A percentile compares a stretch with the other conserved stretches of the same genome.
These are phyloP conservation scores for Daphoenositta chrysoptera DNA, from an alignment of 2,113 vertebrate species.

Conservation along the genomic window DNA sequence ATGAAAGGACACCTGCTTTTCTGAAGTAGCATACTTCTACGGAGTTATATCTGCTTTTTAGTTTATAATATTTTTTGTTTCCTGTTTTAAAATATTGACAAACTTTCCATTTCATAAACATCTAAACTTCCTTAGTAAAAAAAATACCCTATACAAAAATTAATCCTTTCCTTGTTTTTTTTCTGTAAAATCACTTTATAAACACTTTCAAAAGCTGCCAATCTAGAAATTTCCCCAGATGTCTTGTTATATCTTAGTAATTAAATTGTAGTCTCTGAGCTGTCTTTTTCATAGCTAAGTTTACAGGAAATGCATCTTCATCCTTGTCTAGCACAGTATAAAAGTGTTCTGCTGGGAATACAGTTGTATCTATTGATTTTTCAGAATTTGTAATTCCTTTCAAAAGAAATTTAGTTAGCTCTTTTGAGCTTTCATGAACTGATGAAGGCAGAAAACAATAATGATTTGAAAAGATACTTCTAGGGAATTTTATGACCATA, in stretches of 20 bases:
- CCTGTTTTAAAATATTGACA: neutral
- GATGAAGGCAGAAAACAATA: neutral
- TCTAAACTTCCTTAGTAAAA: neutral
- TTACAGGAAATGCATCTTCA: conserved; percentile 46
- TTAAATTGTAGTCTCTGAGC: conserved; percentile 49
- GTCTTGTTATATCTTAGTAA: conserved; percentile 37
- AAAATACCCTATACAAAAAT: neutral
- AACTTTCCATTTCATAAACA: neutral
- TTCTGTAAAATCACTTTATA: neutral
- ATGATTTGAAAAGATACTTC: neutral
- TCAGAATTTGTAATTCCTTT: conserved; percentile 46
- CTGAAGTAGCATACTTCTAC: neutral
- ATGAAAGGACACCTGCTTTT: neutral
- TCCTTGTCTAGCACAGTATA: conserved; percentile 38
- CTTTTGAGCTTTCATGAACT: conserved; percentile 2
- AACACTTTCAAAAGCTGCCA: conserved; percentile 25
- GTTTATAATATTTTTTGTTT: neutral
- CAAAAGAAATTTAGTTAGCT: neutral
- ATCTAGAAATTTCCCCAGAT: conserved; percentile 8
- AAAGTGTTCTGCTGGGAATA: conserved; percentile 35
- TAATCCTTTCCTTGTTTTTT: neutral
- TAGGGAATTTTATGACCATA: neutral
- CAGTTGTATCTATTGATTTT: conserved; percentile 51
- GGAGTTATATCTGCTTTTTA: neutral
- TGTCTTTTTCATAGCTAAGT: conserved; percentile 48